Evolutionary conservation across 1,140 invertebrate species (phyloP).

Genomic region (Brachionus plicatilis): DNA sequence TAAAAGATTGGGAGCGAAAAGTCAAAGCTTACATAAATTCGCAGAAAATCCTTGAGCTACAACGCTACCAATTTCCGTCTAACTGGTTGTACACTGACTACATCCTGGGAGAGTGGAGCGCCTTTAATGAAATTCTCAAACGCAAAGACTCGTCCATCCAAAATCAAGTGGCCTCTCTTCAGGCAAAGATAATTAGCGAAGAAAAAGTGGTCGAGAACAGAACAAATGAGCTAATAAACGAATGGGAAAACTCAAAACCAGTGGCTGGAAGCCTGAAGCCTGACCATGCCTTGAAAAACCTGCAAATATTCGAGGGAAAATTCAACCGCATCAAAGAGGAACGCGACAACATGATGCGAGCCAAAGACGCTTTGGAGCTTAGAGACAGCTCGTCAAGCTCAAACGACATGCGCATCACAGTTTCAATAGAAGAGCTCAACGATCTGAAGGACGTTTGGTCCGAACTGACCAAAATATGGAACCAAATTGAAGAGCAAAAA

Average conservation of each 20-base stretch:
- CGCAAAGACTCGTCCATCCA: constrained; percentile 95
- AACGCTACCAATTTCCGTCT: constrained; percentile 92
- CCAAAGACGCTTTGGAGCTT: constrained; percentile 93
- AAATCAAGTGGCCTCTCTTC: constrained; percentile 75
- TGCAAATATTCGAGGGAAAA: constrained; percentile 88
- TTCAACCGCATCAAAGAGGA: constrained; percentile 92
- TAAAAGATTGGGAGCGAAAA: constrained; percentile 70
- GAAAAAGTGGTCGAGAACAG: constrained; percentile 92
- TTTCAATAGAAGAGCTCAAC: constrained; percentile 78
- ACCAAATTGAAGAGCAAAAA: constrained; percentile 91
- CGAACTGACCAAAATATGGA: constrained; percentile 88
- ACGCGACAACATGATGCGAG: constrained; percentile 91
- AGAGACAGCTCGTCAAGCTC: constrained; percentile 64
- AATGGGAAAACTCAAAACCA: constrained; percentile 96
- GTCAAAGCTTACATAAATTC: constrained; percentile 71
- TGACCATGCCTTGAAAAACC: constrained; percentile 81
- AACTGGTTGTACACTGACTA: constrained; percentile 97
- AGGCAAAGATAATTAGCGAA: constrained; percentile 97
- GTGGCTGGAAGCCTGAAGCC: constrained; percentile 73
- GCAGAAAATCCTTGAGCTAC: constrained; percentile 90
- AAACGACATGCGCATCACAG: constrained; percentile 76
- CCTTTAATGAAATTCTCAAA: constrained; percentile 97
- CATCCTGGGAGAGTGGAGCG: constrained; percentile 98
- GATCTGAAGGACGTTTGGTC: constrained; percentile 74
- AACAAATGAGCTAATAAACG: constrained; percentile 80